Percentiles rank a stretch among this genome's conserved stretches.
Evolutionary conservation across 2,888 invertebrate species (phyloP).

Genomic region (Luperina nickerlii): DNA sequence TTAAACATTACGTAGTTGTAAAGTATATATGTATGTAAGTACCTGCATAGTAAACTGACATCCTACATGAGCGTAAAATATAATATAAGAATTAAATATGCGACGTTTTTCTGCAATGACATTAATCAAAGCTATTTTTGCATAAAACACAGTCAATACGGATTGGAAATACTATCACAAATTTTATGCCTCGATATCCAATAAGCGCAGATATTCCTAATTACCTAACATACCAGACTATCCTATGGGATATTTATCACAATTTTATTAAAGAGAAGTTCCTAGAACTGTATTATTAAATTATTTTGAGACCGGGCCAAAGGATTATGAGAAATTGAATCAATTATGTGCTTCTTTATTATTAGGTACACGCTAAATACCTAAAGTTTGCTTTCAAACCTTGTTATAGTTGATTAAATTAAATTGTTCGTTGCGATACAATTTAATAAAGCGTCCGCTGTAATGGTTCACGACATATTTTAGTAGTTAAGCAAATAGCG

Average conservation of each 20-base stretch:
- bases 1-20: background rate
- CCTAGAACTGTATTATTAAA: constrained; percentile 42
- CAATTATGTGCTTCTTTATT: constrained; percentile 46
- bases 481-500: constrained; percentile 3
- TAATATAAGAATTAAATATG: background rate
- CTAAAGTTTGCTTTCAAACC: constrained; percentile 42
- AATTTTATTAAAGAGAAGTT: constrained; percentile 41
- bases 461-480: constrained; percentile 34
- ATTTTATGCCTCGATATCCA: background rate
- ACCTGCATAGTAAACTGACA: background rate
- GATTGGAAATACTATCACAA: background rate
- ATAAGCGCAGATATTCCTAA: constrained; percentile 12
- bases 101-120: background rate
- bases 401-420: constrained; percentile 52
- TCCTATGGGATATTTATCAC: constrained; percentile 23
- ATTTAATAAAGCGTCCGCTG: constrained; percentile 45
- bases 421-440: constrained; percentile 49
- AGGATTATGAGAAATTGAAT: constrained; percentile 53
- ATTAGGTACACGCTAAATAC: constrained; percentile 43
- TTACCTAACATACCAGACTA: constrained; percentile 5
- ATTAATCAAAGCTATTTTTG: background rate
- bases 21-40: background rate
- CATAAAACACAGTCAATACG: background rate
- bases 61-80: background rate
- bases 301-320: constrained; percentile 31